Conservation (phyloP, 2,888 invertebrate genomes). For the Yponomeuta sedellus region DNA sequence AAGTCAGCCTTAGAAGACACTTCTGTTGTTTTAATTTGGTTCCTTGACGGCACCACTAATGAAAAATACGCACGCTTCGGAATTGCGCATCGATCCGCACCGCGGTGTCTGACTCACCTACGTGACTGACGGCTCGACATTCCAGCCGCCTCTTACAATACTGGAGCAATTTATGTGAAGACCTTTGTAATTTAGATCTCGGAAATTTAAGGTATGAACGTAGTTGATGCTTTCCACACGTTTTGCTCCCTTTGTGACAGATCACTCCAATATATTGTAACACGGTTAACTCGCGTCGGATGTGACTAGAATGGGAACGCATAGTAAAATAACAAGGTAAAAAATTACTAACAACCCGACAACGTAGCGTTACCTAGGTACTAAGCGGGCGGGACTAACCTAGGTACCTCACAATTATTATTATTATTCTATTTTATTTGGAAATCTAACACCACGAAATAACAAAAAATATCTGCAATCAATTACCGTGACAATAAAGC, state of each 20-base stretch:
- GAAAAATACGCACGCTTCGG: slow-evolving; percentile 67
- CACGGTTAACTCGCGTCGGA: background rate
- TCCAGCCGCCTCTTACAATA: slow-evolving; percentile 64
- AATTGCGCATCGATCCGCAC: slow-evolving; percentile 63
- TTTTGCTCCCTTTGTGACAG: slow-evolving; percentile 11
- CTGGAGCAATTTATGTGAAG: slow-evolving; percentile 73
- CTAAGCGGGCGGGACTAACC: too few relatives aligned
- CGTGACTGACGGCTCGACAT: slow-evolving; percentile 58
- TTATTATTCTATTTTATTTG: too few relatives aligned
- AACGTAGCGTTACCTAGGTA: too few relatives aligned
- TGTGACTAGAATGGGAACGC: background rate
- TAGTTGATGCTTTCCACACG: slow-evolving; percentile 45
- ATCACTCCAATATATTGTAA: background rate
- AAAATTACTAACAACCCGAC: too few relatives aligned
- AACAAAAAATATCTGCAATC: too few relatives aligned
- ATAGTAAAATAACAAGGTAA: background rate
- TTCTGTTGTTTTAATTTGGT: too few relatives aligned
- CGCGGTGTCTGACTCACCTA: slow-evolving; percentile 55
- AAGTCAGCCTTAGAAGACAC: too few relatives aligned
- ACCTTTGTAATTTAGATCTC: slow-evolving; percentile 71
- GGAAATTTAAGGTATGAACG: slow-evolving; percentile 63
- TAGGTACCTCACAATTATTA: too few relatives aligned
- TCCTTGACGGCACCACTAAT: slow-evolving; percentile 34
- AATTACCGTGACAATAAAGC: too few relatives aligned
- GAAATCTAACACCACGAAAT: too few relatives aligned